Conservation (phyloP, 1,140 invertebrate genomes). For the Chionoecetes opilio region DNA sequence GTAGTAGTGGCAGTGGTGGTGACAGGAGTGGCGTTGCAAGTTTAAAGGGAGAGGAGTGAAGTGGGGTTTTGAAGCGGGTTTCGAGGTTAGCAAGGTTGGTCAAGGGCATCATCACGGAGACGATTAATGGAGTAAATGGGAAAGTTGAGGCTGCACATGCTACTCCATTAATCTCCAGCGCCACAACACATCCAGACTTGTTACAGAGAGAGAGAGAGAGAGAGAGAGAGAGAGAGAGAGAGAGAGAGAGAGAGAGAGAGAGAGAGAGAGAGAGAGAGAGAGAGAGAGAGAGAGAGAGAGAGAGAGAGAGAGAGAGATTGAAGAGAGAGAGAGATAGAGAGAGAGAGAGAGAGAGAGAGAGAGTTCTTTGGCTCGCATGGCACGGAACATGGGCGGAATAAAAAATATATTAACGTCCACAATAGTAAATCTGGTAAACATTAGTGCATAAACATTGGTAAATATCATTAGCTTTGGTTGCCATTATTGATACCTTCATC, state of each 20-base stretch:
- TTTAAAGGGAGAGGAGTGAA: not conserved
- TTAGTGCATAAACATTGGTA: too few relatives aligned
- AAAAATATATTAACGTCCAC: too few relatives aligned
- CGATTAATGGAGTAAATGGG: not conserved
- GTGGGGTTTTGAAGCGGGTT: too few relatives aligned
- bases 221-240: conserved; percentile 22
- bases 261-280: conserved; percentile 27
- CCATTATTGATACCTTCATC: too few relatives aligned
- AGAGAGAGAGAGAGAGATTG: not conserved
- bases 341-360: not conserved
- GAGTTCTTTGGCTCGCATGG: too few relatives aligned
- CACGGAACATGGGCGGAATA: too few relatives aligned
- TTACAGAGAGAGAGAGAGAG: not conserved
- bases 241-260: conserved; percentile 27
- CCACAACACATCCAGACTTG: not conserved
- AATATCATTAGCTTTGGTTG: too few relatives aligned
- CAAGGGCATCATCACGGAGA: not conserved
- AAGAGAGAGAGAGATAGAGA: conserved; percentile 17
- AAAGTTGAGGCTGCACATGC: conserved; percentile 7
- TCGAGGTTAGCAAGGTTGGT: not conserved
- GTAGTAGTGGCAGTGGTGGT: too few relatives aligned
- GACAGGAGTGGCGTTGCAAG: too few relatives aligned
- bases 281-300: conserved; percentile 1
- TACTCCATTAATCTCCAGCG: not conserved
- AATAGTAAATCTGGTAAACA: too few relatives aligned